Percentiles rank a stretch among this genome's conserved stretches.
Evolutionary conservation across 2,113 vertebrate genomes (phyloP).

Genomic region (Rutilus rutilus): DNA sequence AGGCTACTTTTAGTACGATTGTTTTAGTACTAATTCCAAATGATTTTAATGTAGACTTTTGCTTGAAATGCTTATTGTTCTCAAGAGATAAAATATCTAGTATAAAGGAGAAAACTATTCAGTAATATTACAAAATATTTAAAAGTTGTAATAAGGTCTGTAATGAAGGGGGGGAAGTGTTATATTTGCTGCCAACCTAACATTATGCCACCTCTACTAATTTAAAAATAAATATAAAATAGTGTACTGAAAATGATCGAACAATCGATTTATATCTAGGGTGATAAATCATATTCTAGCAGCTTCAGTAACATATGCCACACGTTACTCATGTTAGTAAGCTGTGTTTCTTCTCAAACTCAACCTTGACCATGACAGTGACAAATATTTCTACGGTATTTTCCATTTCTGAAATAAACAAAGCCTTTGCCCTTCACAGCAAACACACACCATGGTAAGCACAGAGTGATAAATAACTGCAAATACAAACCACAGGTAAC

Average conservation of each 20-base stretch:
- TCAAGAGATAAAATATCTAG: too few species aligned
- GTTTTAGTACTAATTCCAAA: too few species aligned
- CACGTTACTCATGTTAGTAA: background rate
- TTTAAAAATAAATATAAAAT: background rate
- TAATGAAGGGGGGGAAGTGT: too few species aligned
- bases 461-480: slow-evolving; percentile 28
- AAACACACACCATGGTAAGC: slow-evolving; percentile 6
- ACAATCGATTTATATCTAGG: too few species aligned
- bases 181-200: background rate
- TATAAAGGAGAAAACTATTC: background rate
- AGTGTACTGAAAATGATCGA: too few species aligned
- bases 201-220: background rate
- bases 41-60: too few species aligned
- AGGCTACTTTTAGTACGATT: too few species aligned
- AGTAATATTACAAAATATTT: too few species aligned
- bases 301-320: background rate
- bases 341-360: background rate
- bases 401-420: slow-evolving; percentile 37
- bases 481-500: slow-evolving; percentile 7
- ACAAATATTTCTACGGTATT: slow-evolving; percentile 32
- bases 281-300: background rate
- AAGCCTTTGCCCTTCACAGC: slow-evolving; percentile 43
- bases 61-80: too few species aligned
- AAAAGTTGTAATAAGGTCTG: too few species aligned
- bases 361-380: slow-evolving; percentile 25